Conservation (phyloP, 30 jellyfish, hydroid and myxozoan genomes). For the Turritopsis rubra region DNA sequence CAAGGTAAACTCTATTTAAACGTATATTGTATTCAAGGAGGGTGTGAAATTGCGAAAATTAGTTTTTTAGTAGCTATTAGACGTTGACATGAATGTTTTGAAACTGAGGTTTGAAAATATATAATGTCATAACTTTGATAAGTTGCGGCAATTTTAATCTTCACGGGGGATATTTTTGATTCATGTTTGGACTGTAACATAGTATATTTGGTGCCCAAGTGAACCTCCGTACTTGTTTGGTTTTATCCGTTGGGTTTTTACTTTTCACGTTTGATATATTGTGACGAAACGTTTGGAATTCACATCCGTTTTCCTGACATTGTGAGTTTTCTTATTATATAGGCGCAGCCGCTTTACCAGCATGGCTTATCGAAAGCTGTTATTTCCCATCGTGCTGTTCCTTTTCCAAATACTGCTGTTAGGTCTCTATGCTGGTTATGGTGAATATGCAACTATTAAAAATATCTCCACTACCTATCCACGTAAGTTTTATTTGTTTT, state of each 20-base stretch:
- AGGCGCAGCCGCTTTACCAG: neutral
- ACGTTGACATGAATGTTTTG: too few species aligned
- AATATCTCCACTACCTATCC: neutral
- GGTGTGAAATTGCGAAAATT: neutral
- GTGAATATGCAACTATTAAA: slow-evolving; percentile 32
- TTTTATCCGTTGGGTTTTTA: too few species aligned
- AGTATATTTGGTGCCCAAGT: too few species aligned
- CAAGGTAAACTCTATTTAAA: neutral
- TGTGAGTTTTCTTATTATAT: too few species aligned
- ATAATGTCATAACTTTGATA: too few species aligned
- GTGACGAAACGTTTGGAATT: neutral
- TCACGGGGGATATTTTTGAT: too few species aligned
- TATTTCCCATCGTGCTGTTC: slow-evolving; percentile 49
- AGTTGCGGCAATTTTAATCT: too few species aligned
- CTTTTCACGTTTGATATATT: too few species aligned
- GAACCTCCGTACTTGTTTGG: too few species aligned
- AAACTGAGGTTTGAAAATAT: too few species aligned
- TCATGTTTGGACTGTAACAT: too few species aligned
- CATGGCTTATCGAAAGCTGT: neutral
- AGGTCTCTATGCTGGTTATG: slow-evolving; percentile 57
- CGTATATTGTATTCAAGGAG: neutral
- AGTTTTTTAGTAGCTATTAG: neutral
- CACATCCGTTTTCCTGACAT: neutral
- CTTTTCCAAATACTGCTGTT: slow-evolving; percentile 57
- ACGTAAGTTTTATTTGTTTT: neutral